phyloP scores from a whole-genome alignment of 2,113 vertebrate genomes.

The Brachionichthys hirsutus region DNA sequence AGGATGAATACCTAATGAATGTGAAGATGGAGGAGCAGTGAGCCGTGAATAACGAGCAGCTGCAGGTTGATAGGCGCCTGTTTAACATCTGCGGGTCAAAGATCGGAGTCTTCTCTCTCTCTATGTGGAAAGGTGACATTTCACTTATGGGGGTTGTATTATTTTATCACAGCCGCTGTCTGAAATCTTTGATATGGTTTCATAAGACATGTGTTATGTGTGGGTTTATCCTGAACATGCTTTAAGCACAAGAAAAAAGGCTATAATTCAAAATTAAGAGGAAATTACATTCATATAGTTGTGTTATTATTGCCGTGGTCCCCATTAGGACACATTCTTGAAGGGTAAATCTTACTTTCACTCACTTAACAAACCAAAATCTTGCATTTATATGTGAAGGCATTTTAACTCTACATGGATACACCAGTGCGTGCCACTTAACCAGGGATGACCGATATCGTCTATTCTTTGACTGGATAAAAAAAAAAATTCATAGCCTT shows the following conservation, averaged over 20 bases:
- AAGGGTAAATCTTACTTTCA: not conserved
- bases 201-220: not conserved
- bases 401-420: not conserved
- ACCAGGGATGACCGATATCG: too few relatives aligned
- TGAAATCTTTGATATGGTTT: not conserved
- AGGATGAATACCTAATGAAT: slow-evolving; percentile 68
- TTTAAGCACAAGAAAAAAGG: not conserved
- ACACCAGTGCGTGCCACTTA: not conserved
- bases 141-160: slow-evolving; percentile 6
- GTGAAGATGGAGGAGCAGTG: slow-evolving; percentile 62
- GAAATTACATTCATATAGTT: not conserved
- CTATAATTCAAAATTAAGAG: not conserved
- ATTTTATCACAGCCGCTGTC: not conserved
- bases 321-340: not conserved
- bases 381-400: not conserved
- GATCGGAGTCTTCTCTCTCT: slow-evolving; percentile 37
- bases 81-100: slow-evolving; percentile 61
- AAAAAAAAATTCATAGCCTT: too few relatives aligned
- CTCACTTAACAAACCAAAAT: not conserved
- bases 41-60: slow-evolving; percentile 53
- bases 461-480: too few relatives aligned
- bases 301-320: too few relatives aligned
- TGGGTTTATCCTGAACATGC: not conserved
- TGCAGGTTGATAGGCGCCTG: slow-evolving; percentile 62
- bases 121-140: slow-evolving; percentile 1